Conservation (phyloP, 2,797 vertebrate species). For the Trachops cirrhosus region DNA sequence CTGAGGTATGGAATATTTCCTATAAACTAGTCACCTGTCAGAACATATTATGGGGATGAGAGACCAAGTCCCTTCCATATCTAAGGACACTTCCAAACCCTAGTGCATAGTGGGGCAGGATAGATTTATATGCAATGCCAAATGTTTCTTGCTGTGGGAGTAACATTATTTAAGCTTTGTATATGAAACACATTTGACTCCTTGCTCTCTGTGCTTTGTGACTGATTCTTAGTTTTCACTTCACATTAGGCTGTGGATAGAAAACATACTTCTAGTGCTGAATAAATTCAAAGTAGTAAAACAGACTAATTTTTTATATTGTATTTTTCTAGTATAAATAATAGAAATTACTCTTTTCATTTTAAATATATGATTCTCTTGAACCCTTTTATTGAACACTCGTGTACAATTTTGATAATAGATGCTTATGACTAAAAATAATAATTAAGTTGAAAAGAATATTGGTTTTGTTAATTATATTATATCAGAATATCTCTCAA, state of each 20-base stretch:
- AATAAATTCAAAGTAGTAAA: slow-evolving; percentile 30
- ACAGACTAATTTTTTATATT: neutral
- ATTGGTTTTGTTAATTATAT: neutral
- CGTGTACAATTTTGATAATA: neutral
- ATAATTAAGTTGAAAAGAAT: neutral
- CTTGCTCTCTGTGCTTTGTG: neutral
- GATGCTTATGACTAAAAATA: neutral
- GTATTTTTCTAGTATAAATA: neutral
- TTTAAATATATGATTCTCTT: slow-evolving; percentile 13
- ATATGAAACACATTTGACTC: neutral
- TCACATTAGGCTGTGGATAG: neutral
- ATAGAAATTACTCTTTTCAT: slow-evolving; percentile 25
- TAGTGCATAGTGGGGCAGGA: neutral
- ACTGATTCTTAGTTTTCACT: slow-evolving; percentile 2
- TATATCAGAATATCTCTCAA: neutral
- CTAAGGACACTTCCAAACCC: neutral
- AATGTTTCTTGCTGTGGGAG: neutral
- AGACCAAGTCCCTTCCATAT: slow-evolving; percentile 1
- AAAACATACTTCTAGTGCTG: neutral
- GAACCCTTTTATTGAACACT: neutral
- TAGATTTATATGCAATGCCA: neutral
- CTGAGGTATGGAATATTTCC: neutral
- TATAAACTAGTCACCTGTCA: neutral
- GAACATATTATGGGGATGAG: neutral
- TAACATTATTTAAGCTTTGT: slow-evolving; percentile 8